phyloP scores from a whole-genome alignment of 2,113 vertebrate genomes.

The Donacobius atricapilla region DNA sequence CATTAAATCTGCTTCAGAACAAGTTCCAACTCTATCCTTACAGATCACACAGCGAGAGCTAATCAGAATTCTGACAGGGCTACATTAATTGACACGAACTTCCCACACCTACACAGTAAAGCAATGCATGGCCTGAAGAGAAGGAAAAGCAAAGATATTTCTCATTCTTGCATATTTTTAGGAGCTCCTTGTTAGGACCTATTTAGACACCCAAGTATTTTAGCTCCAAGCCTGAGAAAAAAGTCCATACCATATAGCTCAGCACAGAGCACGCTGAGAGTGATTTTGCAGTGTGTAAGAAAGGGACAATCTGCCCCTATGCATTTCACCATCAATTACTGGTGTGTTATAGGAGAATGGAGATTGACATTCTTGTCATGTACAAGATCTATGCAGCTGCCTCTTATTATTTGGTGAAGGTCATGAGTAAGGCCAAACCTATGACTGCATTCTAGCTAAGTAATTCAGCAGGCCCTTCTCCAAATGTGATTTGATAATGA shows the following conservation, averaged over 20 bases:
- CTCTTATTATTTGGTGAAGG: conserved; percentile 35
- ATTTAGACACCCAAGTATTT: neutral
- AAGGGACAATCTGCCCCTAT: neutral
- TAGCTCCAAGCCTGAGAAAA: neutral
- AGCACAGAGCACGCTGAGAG: neutral
- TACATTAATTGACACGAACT: neutral
- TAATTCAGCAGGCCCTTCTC: neutral
- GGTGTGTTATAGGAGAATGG: neutral
- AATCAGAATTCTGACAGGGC: neutral
- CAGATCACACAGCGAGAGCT: neutral
- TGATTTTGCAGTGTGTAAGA: neutral
- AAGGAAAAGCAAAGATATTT: neutral
- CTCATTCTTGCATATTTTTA: neutral
- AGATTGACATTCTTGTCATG: conserved; percentile 19
- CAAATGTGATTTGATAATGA: conserved; percentile 5
- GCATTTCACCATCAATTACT: conserved; percentile 5
- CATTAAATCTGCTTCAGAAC: neutral
- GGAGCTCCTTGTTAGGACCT: neutral
- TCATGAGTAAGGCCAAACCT: conserved; percentile 29
- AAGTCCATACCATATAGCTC: neutral
- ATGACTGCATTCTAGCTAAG: neutral
- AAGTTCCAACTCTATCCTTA: neutral
- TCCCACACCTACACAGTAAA: neutral
- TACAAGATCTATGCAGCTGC: neutral
- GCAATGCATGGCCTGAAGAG: neutral